These are phyloP conservation scores for Pterocles orientalis DNA, from an alignment of 2,113 vertebrate genomes.

Conservation along the genomic window DNA sequence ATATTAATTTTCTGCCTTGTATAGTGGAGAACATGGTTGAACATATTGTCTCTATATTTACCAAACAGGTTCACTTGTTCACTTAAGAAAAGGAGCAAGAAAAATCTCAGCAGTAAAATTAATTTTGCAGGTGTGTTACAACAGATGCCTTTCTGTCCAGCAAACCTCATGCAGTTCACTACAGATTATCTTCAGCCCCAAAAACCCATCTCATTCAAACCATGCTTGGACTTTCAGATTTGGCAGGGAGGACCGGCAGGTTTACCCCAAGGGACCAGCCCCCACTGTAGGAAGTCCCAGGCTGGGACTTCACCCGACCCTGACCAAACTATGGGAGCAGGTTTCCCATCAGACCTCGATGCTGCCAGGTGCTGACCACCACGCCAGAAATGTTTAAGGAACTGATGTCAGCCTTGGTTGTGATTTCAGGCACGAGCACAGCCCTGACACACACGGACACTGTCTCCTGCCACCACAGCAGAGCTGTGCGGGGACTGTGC, in stretches of 20 bases:
- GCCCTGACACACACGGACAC: accelerated
- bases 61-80: background rate
- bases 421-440: background rate
- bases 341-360: background rate
- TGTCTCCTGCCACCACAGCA: background rate
- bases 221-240: background rate
- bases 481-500: accelerated
- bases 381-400: background rate
- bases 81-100: background rate
- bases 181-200: background rate
- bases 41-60: background rate
- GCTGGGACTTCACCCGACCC: background rate
- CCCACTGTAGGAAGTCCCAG: background rate
- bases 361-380: background rate
- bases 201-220: background rate
- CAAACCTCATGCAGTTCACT: background rate
- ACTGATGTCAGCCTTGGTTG: background rate
- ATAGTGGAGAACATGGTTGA: background rate
- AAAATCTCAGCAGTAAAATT: background rate
- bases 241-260: background rate
- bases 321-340: background rate
- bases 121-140: background rate
- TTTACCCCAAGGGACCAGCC: background rate
- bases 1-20: background rate
- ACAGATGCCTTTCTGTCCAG: background rate